Conservation (phyloP, 2,888 invertebrate species). For the Balanococcus diminutus region DNA sequence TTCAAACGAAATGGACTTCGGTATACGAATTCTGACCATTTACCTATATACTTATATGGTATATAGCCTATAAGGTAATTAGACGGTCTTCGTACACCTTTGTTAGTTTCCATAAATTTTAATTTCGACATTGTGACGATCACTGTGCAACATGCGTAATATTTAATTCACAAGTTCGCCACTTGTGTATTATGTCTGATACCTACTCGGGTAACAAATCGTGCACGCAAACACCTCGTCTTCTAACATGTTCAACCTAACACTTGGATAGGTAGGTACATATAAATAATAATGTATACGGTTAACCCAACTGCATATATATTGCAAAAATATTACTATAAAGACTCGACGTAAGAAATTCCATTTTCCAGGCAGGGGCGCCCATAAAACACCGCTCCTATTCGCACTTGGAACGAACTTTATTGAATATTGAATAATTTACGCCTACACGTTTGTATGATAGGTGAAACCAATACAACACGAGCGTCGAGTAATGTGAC, state of each 20-base stretch:
- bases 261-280: neutral
- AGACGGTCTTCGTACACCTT: constrained; percentile 8
- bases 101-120: neutral
- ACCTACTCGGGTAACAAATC: neutral
- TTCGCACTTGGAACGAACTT: too few species aligned
- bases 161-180: constrained; percentile 6
- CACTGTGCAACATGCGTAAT: constrained; percentile 2
- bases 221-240: constrained; percentile 28
- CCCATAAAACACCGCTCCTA: too few species aligned
- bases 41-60: too few species aligned
- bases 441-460: neutral
- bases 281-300: neutral
- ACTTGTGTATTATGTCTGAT: neutral
- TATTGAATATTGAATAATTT: neutral
- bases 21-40: neutral
- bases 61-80: neutral
- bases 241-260: neutral
- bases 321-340: too few species aligned
- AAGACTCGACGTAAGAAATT: too few species aligned
- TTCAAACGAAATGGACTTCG: neutral
- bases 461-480: neutral
- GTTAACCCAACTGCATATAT: too few species aligned
- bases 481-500: neutral
- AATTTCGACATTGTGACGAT: neutral
- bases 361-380: too few species aligned